Percentiles rank a stretch among this genome's conserved stretches.
phyloP scores from a whole-genome alignment of 2,113 vertebrate species.

The Ibidorhyncha struthersii region DNA sequence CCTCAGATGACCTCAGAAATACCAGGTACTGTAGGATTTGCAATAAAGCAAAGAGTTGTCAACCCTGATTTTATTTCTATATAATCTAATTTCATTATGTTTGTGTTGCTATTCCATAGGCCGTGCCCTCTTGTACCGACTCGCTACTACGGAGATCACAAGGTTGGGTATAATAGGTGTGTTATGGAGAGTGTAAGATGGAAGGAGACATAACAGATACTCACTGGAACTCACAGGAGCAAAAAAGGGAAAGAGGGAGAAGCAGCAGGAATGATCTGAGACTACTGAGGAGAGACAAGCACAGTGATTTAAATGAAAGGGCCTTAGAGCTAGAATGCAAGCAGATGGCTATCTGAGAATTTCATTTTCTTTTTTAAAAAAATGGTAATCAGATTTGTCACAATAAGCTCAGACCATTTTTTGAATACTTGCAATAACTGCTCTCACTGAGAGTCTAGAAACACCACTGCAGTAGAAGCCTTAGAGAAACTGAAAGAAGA shows the following conservation, averaged over 20 bases:
- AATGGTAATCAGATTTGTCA: background rate
- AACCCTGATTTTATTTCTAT: background rate
- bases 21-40: background rate
- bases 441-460: background rate
- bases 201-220: background rate
- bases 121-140: background rate
- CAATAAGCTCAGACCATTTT: background rate
- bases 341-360: background rate
- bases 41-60: background rate
- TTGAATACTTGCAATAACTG: background rate
- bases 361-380: background rate
- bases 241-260: background rate
- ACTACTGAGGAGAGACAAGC: background rate
- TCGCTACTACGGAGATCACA: background rate
- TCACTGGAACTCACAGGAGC: background rate
- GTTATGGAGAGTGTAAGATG: background rate
- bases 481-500: background rate
- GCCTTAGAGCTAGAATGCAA: background rate
- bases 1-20: too few relatives aligned
- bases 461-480: background rate
- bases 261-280: background rate
- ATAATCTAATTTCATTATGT: background rate
- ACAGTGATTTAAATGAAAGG: background rate
- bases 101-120: background rate
- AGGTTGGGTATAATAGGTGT: background rate